These are phyloP conservation scores for Pogonophryne albipinna DNA, from an alignment of 2,797 vertebrate species.

Conservation along the genomic window DNA sequence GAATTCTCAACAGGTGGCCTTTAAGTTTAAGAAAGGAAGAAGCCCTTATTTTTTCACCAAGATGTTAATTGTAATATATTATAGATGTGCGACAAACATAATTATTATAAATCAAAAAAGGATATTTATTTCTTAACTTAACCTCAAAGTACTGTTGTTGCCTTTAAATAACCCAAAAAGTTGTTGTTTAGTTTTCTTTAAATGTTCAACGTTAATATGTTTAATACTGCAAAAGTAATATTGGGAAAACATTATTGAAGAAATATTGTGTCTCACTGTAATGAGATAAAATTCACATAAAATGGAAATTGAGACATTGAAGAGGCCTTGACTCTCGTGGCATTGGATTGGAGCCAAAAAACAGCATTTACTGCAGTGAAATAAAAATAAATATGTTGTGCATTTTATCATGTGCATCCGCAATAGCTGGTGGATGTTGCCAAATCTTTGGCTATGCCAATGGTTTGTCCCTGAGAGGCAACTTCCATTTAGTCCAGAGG, in stretches of 20 bases:
- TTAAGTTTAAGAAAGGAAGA: neutral
- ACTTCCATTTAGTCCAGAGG: slow-evolving; percentile 32
- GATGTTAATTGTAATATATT: neutral
- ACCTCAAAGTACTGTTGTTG: too few species aligned
- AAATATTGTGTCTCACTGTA: too few species aligned
- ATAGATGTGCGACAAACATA: neutral
- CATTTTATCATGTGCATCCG: neutral
- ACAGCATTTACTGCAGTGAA: neutral
- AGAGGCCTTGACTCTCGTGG: neutral
- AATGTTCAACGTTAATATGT: neutral
- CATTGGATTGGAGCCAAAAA: neutral
- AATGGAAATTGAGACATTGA: too few species aligned
- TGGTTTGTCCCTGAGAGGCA: slow-evolving; percentile 20
- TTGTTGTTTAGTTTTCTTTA: too few species aligned
- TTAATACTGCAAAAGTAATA: neutral
- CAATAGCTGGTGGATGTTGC: slow-evolving; percentile 8
- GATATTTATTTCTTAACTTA: too few species aligned
- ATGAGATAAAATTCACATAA: too few species aligned
- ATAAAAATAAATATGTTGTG: neutral
- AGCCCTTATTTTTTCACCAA: neutral
- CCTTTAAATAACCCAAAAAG: too few species aligned
- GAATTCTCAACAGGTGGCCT: slow-evolving; percentile 3
- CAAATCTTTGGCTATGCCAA: slow-evolving; percentile 14
- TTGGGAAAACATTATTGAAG: neutral
- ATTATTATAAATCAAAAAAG: too few species aligned